Base-by-base conservation (phyloP, 1,140 invertebrate species). In the Portunus trituberculatus region DNA sequence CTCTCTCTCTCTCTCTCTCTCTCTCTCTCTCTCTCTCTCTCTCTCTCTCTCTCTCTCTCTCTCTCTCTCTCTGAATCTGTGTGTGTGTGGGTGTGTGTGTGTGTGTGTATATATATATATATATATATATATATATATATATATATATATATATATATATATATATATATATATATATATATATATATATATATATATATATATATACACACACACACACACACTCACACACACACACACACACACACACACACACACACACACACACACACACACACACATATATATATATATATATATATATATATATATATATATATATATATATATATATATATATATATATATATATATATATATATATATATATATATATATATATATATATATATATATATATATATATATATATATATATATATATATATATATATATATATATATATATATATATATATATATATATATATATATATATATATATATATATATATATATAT, bases 131-230 rank as follows among this genome's bases (percentile, higher is more conserved):
- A 88, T 88, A 88, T 48, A 88, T 88, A 88, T 88, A 88, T 88
- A 88, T 88, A 88, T 88, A 88, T 88, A 88, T 88, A 88, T 88
- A 88, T 88, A 88, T 88, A 88, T 88, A 88, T 88, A 88, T 7
- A 88, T 88, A 88, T 39, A 48, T 12, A 31, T 32, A 88, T 88
- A 4, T 88, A 0, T 88, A 88, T 88, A 0, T 88, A 88, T 88
- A 88, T 88, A 88, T 88, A 88, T 88, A 32, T 88, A 88, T 88
- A 88, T 31, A 88, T 88, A 88, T 88, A 88, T 88, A 88, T 88
- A 88, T 88, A 32, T 88, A 88, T 88, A 88, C 45, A 88, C 45
- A 88, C 45, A 88, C 45, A 32, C 45, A 88, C 45, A 88, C 45
- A 88, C 45, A 88, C 0, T 28, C 32, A 87, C 32, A 87, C 32